Percentiles rank a stretch among this genome's conserved stretches.
These are phyloP conservation scores for Paradisaea rubra DNA, from an alignment of 2,113 vertebrate genomes.

Conservation along the genomic window DNA sequence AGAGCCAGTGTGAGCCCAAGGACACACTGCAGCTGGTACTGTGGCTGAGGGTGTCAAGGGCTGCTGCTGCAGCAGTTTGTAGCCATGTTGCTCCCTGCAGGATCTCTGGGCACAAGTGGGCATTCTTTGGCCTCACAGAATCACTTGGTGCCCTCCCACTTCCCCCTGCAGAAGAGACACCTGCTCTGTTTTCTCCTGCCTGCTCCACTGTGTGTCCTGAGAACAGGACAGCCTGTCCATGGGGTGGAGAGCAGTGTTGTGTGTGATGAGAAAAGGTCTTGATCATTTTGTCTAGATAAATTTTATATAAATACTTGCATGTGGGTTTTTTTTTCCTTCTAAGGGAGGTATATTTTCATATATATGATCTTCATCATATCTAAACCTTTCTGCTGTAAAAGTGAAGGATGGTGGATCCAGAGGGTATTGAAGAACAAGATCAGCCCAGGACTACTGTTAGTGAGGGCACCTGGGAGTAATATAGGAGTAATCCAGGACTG, in stretches of 20 bases:
- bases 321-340: neutral
- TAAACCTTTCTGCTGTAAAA: neutral
- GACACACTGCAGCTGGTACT: neutral
- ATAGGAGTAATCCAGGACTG: neutral
- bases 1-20: neutral
- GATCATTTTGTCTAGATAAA: neutral
- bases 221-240: neutral
- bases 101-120: neutral
- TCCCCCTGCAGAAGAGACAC: neutral
- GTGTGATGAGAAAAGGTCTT: neutral
- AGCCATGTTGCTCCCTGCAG: neutral
- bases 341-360: neutral
- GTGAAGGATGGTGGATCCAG: neutral
- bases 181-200: neutral
- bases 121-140: neutral
- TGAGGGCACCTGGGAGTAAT: neutral
- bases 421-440: neutral
- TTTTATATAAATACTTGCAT: neutral
- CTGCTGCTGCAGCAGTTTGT: neutral
- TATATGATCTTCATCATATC: neutral
- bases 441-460: neutral
- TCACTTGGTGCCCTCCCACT: neutral
- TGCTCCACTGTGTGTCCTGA: neutral
- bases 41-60: neutral
- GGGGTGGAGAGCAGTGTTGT: neutral